Evolutionary conservation across 1,140 invertebrate genomes (phyloP), one percentile per base, ranked within the genome.

Genomic region (Pararge aegeria): DNA sequence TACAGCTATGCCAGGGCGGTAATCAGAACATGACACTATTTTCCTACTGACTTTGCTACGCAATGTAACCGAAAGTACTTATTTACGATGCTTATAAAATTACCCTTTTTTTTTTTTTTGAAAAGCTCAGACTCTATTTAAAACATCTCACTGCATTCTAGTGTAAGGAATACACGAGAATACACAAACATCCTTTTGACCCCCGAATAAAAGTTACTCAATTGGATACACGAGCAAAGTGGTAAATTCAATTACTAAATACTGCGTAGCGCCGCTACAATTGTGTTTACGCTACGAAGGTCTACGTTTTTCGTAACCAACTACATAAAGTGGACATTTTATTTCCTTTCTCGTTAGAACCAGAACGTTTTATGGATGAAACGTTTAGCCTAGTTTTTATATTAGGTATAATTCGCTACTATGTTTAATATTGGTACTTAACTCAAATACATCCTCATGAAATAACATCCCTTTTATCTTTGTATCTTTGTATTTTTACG

Each of bases 161-260:
- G 30, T 34, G 3, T 34, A 34, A 10, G 7, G 7, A 12, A 34
- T 34, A 34, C 7, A 34, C 7, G 1, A 27, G 27, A 9, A 27
- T 27, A 27, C 10, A 5, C 27, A 27, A 27, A 27, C 27, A 27
- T 27, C 27, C 27, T 42, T 18, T 34, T 51, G 27, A 12, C 27
- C 30, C 19, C 13, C 9, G 15, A 9, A n/a, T n/a, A n/a, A 40
- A 24, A 54, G 40, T 54, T 42, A 54, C 21, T 37, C 38, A 40
- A 54, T 54, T 54, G 52, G 34, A 54, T 54, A 42, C 21, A 54
- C 40, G 21, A 54, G 51, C 16, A 38, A 19, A 21, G 20, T 18
- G 40, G 12, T 58, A 52, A 58, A 61, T 61, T 61, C 51, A 53
- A 54, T 61, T 61, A 61, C 44, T 34, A 19, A 46, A 61, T 54